These are phyloP conservation scores for Tipula unca DNA, from an alignment of 2,888 invertebrate species.

Conservation along the genomic window DNA sequence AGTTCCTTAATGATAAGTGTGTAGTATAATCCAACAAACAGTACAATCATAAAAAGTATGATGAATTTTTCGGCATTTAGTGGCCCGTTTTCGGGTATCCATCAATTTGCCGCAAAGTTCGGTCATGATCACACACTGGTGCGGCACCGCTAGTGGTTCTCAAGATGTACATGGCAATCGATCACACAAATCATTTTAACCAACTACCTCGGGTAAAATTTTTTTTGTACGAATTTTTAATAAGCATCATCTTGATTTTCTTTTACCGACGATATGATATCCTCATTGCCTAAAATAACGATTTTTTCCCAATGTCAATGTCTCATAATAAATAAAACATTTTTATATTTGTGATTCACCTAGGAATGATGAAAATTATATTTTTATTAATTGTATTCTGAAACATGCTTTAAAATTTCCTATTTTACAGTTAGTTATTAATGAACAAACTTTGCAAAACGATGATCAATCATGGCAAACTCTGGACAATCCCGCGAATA, in stretches of 20 bases:
- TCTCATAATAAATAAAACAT: background rate
- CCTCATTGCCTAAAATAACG: slow-evolving; percentile 3
- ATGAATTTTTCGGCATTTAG: slow-evolving; percentile 44
- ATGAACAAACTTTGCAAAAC: slow-evolving; percentile 43
- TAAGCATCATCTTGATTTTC: background rate
- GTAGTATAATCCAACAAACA: background rate
- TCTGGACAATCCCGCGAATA: slow-evolving; percentile 42
- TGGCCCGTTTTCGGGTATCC: slow-evolving; percentile 42
- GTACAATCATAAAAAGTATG: slow-evolving; percentile 28
- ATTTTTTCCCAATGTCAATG: slow-evolving; percentile 1
- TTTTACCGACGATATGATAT: background rate
- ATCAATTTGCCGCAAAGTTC: slow-evolving; percentile 43
- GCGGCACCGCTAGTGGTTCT: slow-evolving; percentile 33
- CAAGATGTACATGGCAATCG: slow-evolving; percentile 41
- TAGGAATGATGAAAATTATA: too few species aligned
- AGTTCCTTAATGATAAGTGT: slow-evolving; percentile 15
- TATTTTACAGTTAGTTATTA: slow-evolving; percentile 36
- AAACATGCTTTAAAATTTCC: background rate
- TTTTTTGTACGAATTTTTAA: background rate
- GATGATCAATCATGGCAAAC: slow-evolving; percentile 43
- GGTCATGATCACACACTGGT: slow-evolving; percentile 39
- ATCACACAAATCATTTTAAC: slow-evolving; percentile 42
- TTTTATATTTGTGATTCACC: background rate
- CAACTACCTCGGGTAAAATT: slow-evolving; percentile 41
- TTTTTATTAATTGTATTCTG: too few species aligned